Percentiles rank a stretch among this genome's conserved stretches.
phyloP scores from a whole-genome alignment of 2,888 invertebrate species.

The Conomelus anceps region DNA sequence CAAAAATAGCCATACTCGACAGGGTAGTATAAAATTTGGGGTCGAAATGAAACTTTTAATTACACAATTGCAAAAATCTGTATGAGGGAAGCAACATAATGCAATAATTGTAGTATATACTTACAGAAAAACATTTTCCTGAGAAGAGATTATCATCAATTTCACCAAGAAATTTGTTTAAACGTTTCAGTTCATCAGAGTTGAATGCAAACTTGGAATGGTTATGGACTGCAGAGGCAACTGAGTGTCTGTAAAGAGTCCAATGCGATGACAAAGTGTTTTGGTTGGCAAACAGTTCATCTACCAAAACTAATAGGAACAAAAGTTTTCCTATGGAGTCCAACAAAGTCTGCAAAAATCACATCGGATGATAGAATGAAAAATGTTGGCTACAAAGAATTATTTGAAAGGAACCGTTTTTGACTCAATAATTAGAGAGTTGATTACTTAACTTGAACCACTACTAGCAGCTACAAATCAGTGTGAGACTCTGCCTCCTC shows the following conservation, averaged over 20 bases:
- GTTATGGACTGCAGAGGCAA: constrained; percentile 61
- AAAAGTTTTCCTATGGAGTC: constrained; percentile 46
- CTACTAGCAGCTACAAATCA: too few species aligned
- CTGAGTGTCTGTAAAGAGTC: constrained; percentile 66
- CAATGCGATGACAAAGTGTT: constrained; percentile 60
- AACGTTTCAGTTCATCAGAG: constrained; percentile 55
- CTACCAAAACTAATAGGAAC: constrained; percentile 53
- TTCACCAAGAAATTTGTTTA: constrained; percentile 64
- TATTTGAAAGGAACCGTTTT: too few species aligned
- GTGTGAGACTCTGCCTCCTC: too few species aligned
- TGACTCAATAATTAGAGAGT: too few species aligned
- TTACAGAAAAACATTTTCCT: constrained; percentile 64
- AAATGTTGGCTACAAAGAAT: too few species aligned
- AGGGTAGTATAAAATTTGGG: neutral
- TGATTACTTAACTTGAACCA: too few species aligned
- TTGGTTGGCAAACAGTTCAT: constrained; percentile 55
- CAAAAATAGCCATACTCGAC: too few species aligned
- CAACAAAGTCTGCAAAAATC: constrained; percentile 42
- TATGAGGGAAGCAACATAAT: neutral
- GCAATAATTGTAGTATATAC: neutral
- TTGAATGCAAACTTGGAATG: constrained; percentile 54
- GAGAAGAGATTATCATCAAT: constrained; percentile 50
- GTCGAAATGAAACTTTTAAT: neutral
- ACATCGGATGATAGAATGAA: neutral
- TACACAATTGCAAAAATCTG: neutral